These are phyloP conservation scores for Darevskia mixta DNA, from an alignment of 2,797 vertebrate species.

Conservation along the genomic window DNA sequence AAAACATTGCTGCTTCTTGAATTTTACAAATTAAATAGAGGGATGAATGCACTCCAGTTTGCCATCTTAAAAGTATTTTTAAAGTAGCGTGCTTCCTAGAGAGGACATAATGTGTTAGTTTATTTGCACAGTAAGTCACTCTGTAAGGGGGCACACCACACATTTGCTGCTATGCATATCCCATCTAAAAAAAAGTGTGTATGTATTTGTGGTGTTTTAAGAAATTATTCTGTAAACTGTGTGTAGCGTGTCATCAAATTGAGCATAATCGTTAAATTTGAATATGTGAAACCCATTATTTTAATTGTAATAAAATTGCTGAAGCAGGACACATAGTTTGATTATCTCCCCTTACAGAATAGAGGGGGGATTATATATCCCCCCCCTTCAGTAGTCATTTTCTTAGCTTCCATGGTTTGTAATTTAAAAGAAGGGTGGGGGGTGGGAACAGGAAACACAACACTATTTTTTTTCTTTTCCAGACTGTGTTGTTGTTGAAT, in stretches of 20 bases:
- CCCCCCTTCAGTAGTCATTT: conserved; percentile 29
- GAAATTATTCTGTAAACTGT: not conserved
- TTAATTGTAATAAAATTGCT: conserved; percentile 55
- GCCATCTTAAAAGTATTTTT: not conserved
- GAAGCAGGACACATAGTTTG: conserved; percentile 34
- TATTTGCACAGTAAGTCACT: not conserved
- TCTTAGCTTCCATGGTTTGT: conserved; percentile 49
- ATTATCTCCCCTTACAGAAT: conserved; percentile 37
- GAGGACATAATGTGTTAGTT: not conserved
- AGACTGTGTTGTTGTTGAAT: not conserved
- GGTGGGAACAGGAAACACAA: not conserved
- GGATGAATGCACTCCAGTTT: not conserved
- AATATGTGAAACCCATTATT: conserved; percentile 29
- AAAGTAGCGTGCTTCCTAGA: not conserved
- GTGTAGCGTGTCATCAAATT: not conserved
- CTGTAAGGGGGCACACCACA: not conserved
- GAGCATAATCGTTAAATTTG: conserved; percentile 59
- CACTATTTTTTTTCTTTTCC: not conserved
- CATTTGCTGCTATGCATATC: not conserved
- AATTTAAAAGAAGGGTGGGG: conserved; percentile 16
- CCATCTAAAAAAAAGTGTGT: not conserved
- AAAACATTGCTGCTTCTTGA: not conserved
- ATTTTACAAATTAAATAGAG: not conserved
- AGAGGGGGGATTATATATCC: not conserved
- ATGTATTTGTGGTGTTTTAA: not conserved